Evolutionary conservation across 2,797 vertebrate species (phyloP), one percentile per base, ranked within the genome.

Genomic region (Poecilia picta): DNA sequence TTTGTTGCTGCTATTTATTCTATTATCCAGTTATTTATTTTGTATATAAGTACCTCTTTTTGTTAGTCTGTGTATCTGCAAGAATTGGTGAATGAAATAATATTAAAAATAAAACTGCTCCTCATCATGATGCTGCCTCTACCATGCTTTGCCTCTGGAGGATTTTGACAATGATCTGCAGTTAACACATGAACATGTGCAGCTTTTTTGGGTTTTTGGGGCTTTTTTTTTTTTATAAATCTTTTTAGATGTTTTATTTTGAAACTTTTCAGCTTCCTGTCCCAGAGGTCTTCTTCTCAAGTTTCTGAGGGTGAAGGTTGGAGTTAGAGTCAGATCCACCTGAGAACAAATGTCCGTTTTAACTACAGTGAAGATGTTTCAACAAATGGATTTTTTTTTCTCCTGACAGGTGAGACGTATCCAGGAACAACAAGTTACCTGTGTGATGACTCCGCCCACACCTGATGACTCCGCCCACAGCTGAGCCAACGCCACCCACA

Each of bases 371-470:
- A 33, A 36, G 18, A 49, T 20, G 28, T 39, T 31, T 73, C 71
- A 28, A 28, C 43, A 72, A 16, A 47, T 10, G 31, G n/a, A 28
- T 10, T 55, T 72, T 28, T 28, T 46, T 45, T 73, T 31, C 47
- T 73, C 72, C 47, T n/a, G 28, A 20, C 47, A 33, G 72, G 20
- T 51, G 47, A 36, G 33, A 53, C 13, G 33, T 23, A 53, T 55
- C 23, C 20, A 53, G 33, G 25, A 25, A 55, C 49, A 25, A 74
- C 36, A 74, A 28, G 45, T 36, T 25, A 12, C n/a, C 12, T 73
- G 47, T 74, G 5, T 74, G 8, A 43, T 45, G 31, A 77, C 57
- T 68, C 72, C 72, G 23, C 80, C 75, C 72, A 70, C 80, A 59
- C 15, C 31, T 31, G 20, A 15, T n/a, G n/a, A n/a, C n/a, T n/a